phyloP scores from a whole-genome alignment of 2,888 invertebrate species.

The Drosophila fungiperda region DNA sequence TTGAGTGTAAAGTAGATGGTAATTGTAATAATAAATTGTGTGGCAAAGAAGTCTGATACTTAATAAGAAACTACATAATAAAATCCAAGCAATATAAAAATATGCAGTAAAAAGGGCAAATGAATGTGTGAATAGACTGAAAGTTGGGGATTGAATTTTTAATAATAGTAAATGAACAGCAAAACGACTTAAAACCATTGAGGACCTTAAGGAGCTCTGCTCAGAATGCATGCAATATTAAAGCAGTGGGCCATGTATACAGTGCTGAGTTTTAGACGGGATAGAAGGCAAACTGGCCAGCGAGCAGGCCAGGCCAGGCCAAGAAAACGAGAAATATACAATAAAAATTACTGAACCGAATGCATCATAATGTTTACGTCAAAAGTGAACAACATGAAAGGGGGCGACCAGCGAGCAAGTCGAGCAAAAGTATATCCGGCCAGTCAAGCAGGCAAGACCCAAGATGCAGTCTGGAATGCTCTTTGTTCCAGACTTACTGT shows the following conservation, averaged over 20 bases:
- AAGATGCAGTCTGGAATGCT: constrained; percentile 31
- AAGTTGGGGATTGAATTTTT: constrained; percentile 51
- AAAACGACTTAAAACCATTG: constrained; percentile 63
- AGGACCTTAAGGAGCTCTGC: constrained; percentile 22
- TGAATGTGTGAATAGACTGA: constrained; percentile 10
- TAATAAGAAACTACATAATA: constrained; percentile 71
- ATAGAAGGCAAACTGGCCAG: constrained; percentile 31
- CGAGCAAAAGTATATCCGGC: constrained; percentile 20
- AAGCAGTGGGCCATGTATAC: constrained; percentile 53
- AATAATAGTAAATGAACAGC: constrained; percentile 67
- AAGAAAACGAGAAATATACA: constrained; percentile 66
- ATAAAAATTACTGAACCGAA: constrained; percentile 79
- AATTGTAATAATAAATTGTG: constrained; percentile 58
- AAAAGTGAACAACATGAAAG: constrained; percentile 73
- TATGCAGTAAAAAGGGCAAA: constrained; percentile 18
- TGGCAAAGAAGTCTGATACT: constrained; percentile 66
- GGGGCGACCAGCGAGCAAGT: constrained; percentile 29
- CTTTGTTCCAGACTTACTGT: constrained; percentile 61
- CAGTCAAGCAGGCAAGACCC: constrained; percentile 8
- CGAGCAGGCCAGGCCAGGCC: constrained; percentile 34
- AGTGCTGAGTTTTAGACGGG: constrained; percentile 22
- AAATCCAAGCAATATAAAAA: constrained; percentile 51
- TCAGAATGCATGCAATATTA: constrained; percentile 63
- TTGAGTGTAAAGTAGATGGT: constrained; percentile 21
- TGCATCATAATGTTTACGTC: constrained; percentile 80